Conservation (phyloP, 2,888 invertebrate species). For the Camptogramma bilineatum region DNA sequence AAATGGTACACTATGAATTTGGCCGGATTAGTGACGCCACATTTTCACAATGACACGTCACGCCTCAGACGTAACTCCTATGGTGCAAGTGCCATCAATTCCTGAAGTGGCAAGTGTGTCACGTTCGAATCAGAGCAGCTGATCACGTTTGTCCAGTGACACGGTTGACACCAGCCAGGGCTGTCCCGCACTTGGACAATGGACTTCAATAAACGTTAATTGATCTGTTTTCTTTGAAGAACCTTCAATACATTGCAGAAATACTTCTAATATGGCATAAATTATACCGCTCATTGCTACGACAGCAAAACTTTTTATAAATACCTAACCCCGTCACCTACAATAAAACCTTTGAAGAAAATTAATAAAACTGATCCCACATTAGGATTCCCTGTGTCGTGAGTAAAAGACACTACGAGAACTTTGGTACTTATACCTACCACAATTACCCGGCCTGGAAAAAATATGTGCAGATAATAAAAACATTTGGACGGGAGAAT, state of each 20-base stretch:
- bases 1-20: no score
- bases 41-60: conserved; percentile 12
- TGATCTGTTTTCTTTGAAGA: neutral
- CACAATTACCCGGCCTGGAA: no score
- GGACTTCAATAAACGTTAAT: conserved; percentile 1
- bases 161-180: conserved; percentile 27
- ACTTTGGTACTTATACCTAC: no score
- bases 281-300: no score
- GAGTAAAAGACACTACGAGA: no score
- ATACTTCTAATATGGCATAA: neutral
- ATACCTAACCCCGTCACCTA: no score
- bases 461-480: no score
- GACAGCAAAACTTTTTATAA: no score
- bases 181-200: conserved; percentile 4
- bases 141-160: conserved; percentile 40
- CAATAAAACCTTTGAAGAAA: no score
- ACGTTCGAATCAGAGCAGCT: conserved; percentile 34
- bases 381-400: no score
- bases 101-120: conserved; percentile 31
- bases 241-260: neutral
- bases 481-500: no score
- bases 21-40: neutral
- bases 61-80: conserved; percentile 10
- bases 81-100: conserved; percentile 20
- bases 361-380: no score